Base-by-base conservation (phyloP, 2,888 invertebrate species). In the Lottia scabra region DNA sequence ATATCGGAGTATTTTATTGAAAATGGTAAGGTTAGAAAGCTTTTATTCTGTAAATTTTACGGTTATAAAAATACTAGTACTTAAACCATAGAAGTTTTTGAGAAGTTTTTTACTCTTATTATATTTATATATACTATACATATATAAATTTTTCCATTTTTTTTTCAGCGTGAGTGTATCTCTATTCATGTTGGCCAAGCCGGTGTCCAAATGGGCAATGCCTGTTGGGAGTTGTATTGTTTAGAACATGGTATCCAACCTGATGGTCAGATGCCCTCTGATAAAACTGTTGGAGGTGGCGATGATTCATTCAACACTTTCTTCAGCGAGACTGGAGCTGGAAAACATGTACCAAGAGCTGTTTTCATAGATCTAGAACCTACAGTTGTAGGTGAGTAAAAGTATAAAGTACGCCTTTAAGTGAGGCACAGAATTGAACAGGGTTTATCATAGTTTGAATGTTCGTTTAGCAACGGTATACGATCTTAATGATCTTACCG, bases 341-440 rank as follows among this genome's bases (percentile, higher is more conserved):
- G 97, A 87, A 98, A 98, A 89, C 97, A 98, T 89, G 97, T 98
- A 15, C 97, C 97, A 65, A 92, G 97, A 83, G 87, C 88, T 95
- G 96, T 97, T 72, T 98, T 97, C 87, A 96, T 98, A 16, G 98
- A 98, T 91, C 92, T 98, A 89, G 98, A 98, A 91, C 98, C 98
- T 78, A 97, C 98, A 80, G 98, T 98, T 86, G 96, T 98, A 80
- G 95, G 94, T 93, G 88, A 91, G 92, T 74, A 66, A 27, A 19
- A 65, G 16, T 23, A 27, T 15, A n/a, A n/a, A n/a, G n/a, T n/a
- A n/a, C n/a, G n/a, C n/a, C n/a, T n/a, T n/a, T 30, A 30, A 48
- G 13, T n/a, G 15, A n/a, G 46, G 46, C n/a, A 4, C n/a, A n/a
- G n/a, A n/a, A n/a, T 15, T 2, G n/a, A 16, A 16, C n/a, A 3